phyloP scores from a whole-genome alignment of 2,113 vertebrate genomes.

The Myiozetetes cayanensis region DNA sequence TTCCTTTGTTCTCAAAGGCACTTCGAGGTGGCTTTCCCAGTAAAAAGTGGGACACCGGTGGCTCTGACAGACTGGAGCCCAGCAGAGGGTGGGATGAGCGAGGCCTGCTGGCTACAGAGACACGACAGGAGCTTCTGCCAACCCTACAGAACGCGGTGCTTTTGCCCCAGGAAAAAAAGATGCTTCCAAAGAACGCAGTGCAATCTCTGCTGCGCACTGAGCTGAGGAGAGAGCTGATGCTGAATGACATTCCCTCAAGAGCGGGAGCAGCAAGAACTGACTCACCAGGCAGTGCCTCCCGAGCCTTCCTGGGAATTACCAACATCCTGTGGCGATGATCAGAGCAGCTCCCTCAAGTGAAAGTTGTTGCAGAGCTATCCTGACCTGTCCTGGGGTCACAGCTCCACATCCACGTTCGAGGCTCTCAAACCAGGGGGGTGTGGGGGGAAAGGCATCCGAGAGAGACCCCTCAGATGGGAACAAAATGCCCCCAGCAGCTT shows the following conservation, averaged over 20 bases:
- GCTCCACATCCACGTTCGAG: background rate
- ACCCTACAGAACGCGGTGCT: background rate
- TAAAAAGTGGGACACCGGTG: background rate
- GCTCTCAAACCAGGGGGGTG: background rate
- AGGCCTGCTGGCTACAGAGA: background rate
- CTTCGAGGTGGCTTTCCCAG: background rate
- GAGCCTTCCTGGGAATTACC: background rate
- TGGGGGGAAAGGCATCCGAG: background rate
- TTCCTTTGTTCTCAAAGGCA: constrained; percentile 16
- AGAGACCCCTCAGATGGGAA: background rate
- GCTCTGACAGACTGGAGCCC: constrained; percentile 42
- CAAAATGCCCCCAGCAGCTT: background rate
- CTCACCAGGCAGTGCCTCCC: background rate
- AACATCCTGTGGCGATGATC: background rate
- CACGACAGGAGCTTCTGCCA: constrained; percentile 25
- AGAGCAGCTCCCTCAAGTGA: background rate
- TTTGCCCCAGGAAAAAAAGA: constrained; percentile 49
- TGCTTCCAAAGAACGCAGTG: background rate
- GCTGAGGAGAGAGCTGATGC: constrained; percentile 20
- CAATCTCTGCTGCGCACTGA: constrained; percentile 41
- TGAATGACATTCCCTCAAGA: constrained; percentile 32
- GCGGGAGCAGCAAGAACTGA: background rate
- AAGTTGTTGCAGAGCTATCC: background rate
- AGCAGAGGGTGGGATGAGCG: constrained; percentile 29
- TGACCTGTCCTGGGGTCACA: background rate